Base-by-base conservation (phyloP, 2,113 vertebrate species). In the Fregata magnificens region DNA sequence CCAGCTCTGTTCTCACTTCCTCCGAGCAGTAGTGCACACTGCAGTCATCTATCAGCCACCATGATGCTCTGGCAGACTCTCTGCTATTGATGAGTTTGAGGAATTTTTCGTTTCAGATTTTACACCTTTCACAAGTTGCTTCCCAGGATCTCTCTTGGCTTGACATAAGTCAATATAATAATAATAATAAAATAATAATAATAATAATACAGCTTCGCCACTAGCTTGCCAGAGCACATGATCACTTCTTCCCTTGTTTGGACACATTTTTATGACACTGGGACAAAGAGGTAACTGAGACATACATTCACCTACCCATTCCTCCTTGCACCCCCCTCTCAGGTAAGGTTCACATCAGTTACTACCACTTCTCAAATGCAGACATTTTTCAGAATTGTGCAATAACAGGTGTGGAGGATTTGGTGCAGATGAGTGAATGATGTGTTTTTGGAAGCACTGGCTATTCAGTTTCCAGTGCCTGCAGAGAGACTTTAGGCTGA, bases 191-290 rank as follows among this genome's bases (percentile, higher is more conserved):
- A n/a, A n/a, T n/a, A n/a, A n/a, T n/a, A n/a, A n/a, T n/a, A n/a
- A n/a, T n/a, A n/a, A n/a, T 90, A 32, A 34, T 67, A 42, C 1
- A 0, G 21, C 18, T 82, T 74, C 1, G 0, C 38, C 20, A 3
- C 36, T 36, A 34, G 32, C 34, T 25, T 10, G 31, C 25, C 87
- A 90, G 69, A 42, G 8, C 13, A 55, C 17, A 38, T 10, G 44
- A 69, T 50, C 55, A 16, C 17, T 31, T 49, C 25, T 72, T 79
- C 50, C 40, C 45, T 42, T 65, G 6, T 53, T 62, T 76, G 25
- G 49, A 56, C 12, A 34, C 31, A 74, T 50, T 58, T 36, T 56
- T 65, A 25, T 78, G 63, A 31, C 31, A 17, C 13, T 62, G 31
- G 49, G 34, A 13, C 44, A 86, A 72, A 77, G 59, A 50, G 3